These are phyloP conservation scores for Cosmorhoe ocellata DNA, from an alignment of 2,888 invertebrate species.

Conservation along the genomic window DNA sequence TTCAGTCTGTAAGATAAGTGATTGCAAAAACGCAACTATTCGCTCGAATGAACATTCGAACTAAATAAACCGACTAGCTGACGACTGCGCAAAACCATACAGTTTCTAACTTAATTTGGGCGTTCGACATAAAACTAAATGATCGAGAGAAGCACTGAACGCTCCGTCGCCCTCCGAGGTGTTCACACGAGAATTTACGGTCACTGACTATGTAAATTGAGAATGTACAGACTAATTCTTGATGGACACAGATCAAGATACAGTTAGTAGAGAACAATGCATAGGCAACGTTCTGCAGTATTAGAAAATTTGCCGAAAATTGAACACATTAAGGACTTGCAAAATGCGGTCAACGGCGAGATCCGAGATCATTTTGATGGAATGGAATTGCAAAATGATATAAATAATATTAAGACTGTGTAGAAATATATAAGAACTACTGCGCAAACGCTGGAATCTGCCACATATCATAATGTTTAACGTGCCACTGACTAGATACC, in stretches of 20 bases:
- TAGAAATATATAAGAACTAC: too few relatives aligned
- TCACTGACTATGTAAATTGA: slow-evolving; percentile 77
- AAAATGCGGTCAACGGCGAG: slow-evolving; percentile 49
- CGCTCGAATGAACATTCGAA: slow-evolving; percentile 2
- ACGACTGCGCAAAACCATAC: slow-evolving; percentile 39
- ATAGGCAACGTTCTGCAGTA: slow-evolving; percentile 35
- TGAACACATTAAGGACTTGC: slow-evolving; percentile 35
- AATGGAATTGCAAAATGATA: slow-evolving; percentile 26
- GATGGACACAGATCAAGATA: slow-evolving; percentile 50
- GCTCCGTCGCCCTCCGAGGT: slow-evolving; percentile 53
- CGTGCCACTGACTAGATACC: too few relatives aligned
- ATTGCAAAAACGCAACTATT: slow-evolving; percentile 8
- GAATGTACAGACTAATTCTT: slow-evolving; percentile 63
- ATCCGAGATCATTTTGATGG: slow-evolving; percentile 17
- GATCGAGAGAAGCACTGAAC: slow-evolving; percentile 52
- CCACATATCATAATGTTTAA: too few relatives aligned
- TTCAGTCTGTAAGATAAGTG: too few relatives aligned
- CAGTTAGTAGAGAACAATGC: slow-evolving; percentile 53
- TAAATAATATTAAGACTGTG: not conserved
- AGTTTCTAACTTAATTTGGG: slow-evolving; percentile 72
- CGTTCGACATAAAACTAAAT: slow-evolving; percentile 54
- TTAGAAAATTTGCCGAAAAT: slow-evolving; percentile 26
- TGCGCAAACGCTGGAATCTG: too few relatives aligned
- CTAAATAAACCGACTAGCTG: slow-evolving; percentile 11
- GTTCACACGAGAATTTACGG: slow-evolving; percentile 81